Evolutionary conservation across 2,888 invertebrate genomes (phyloP), one percentile per base, ranked within the genome.

Genomic region (Gortyna flavago): DNA sequence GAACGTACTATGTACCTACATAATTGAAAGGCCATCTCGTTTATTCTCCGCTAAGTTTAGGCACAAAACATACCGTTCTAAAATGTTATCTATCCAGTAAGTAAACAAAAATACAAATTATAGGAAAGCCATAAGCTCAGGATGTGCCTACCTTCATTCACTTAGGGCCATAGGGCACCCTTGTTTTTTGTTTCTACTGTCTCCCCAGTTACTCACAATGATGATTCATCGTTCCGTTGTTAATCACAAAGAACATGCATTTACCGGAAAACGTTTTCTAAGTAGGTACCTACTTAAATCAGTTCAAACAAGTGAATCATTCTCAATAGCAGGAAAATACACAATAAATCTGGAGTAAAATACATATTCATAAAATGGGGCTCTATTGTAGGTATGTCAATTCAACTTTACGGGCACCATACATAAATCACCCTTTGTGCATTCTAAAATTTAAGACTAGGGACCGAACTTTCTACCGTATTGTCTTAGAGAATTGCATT

Each of bases 201-300:
- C 92, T 93, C 93, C 93, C 93, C 92, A 91, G 91, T 92, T 92
- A 93, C 92, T 93, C 92, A 92, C 90, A 90, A 85, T 89, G 94
- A 94, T 96, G 96, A 96, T 92, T 96, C 96, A 96, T 95, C 95
- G 93, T 89, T 90, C 89, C 90, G 87, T 91, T 90, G 87, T 89
- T 91, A 90, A 91, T 93, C 92, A 94, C 92, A 92, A 92, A 93
- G 92, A 93, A 90, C 90, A 90, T 89, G 88, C 88, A 89, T 90
- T 93, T 93, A 91, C 91, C 91, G 89, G 90, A 93, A 90, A 76
- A 77, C 75, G 32, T 71, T 77, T 64, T 61, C 29, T n/a, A 32
- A 7, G 65, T 75, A 77, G 41, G 44, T 83, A 79, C 35, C 11
- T 69, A 70, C 61, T 16, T n/a, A 32, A 0, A 59, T 70, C 48